These are phyloP conservation scores for Acanthopleura granulata DNA, from an alignment of 2,888 invertebrate genomes.

Conservation along the genomic window DNA sequence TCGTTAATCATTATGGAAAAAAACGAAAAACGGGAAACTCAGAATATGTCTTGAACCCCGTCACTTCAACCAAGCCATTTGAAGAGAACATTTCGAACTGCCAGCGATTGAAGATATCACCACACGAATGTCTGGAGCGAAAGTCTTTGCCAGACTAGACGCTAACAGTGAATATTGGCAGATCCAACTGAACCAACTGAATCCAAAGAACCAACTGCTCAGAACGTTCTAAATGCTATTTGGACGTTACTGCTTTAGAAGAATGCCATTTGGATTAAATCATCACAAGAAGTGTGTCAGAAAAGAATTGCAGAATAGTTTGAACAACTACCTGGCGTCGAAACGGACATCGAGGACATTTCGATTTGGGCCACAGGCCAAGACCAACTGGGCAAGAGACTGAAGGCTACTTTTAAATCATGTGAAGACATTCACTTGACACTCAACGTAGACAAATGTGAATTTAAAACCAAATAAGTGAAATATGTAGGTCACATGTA, in stretches of 20 bases:
- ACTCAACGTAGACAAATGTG: slow-evolving; percentile 3
- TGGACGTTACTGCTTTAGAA: slow-evolving; percentile 22
- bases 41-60: slow-evolving; percentile 22
- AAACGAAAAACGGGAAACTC: slow-evolving; percentile 19
- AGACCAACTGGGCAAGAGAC: slow-evolving; percentile 20
- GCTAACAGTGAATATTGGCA: slow-evolving; percentile 14
- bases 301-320: slow-evolving; percentile 21
- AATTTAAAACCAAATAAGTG: background rate
- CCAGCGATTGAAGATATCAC: slow-evolving; percentile 27
- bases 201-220: background rate
- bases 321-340: slow-evolving; percentile 21
- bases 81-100: slow-evolving; percentile 22
- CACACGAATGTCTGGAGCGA: slow-evolving; percentile 19
- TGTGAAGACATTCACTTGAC: slow-evolving; percentile 13
- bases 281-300: slow-evolving; percentile 27
- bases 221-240: slow-evolving; percentile 24
- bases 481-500: too few species aligned
- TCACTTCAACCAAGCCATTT: slow-evolving; percentile 16
- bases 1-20: slow-evolving; percentile 21
- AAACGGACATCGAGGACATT: slow-evolving; percentile 25
- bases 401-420: slow-evolving; percentile 6
- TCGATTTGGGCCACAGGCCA: slow-evolving; percentile 19
- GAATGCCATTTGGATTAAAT: slow-evolving; percentile 29
- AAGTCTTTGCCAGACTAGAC: slow-evolving; percentile 25
- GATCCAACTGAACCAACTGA: background rate